These are phyloP conservation scores for Chionodraco myersi DNA, from an alignment of 2,113 vertebrate species.

Conservation along the genomic window DNA sequence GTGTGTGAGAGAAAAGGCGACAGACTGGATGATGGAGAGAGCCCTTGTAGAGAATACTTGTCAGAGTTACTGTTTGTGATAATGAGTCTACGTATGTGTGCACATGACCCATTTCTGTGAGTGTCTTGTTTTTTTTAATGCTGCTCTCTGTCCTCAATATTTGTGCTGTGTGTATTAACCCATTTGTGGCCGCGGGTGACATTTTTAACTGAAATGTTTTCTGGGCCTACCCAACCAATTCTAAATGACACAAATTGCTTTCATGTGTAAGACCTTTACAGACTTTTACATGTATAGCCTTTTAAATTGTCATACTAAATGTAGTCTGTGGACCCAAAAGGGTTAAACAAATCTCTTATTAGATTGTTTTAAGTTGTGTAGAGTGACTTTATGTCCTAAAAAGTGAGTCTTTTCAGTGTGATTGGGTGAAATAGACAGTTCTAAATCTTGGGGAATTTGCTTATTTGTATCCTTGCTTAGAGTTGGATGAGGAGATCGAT, in stretches of 20 bases:
- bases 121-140: not conserved
- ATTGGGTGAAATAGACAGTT: not conserved
- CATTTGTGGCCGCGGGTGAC: no score
- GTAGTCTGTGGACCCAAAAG: no score
- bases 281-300: no score
- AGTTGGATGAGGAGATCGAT: not conserved
- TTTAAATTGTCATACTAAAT: no score
- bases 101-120: not conserved
- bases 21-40: constrained; percentile 17
- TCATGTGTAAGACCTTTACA: no score
- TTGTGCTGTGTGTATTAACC: not conserved
- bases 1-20: constrained; percentile 26
- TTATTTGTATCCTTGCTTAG: not conserved
- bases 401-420: not conserved
- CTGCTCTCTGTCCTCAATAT: not conserved
- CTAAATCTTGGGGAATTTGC: not conserved
- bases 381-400: not conserved
- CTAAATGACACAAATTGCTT: no score
- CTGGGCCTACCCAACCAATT: no score
- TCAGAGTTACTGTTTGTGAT: constrained; percentile 47
- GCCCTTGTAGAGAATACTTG: constrained; percentile 21
- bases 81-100: constrained; percentile 24
- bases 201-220: no score
- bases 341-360: no score
- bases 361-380: no score